Evolutionary conservation across 2,797 vertebrate species (phyloP), one percentile per base, ranked within the genome.

Genomic region (Coranthus polyacanthus): DNA sequence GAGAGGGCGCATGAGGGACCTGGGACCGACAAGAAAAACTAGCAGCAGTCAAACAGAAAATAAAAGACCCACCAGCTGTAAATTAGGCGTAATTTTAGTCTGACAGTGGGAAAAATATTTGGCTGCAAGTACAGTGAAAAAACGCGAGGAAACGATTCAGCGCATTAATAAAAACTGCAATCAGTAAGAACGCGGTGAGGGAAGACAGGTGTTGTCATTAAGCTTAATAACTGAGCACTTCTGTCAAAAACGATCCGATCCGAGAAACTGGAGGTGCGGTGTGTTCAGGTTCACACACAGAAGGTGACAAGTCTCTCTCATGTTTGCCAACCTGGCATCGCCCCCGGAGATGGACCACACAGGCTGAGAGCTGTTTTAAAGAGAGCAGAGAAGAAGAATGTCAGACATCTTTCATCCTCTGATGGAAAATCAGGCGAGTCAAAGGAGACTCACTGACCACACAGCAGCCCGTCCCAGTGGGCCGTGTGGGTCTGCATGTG

Each of bases 331-430:
- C 51, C 66, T 80, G 72, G 80, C 71, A 53, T 83, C 51, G 61
- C 43, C 72, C 75, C 64, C 45, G 2, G 60, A 82, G 68, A 77
- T 42, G 18, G 90, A 91, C 88, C 90, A 92, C 90, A 92, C 88
- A 92, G 47, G 76, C 81, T 24, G 85, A 78, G 39, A 36, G 17
- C 20, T 52, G 60, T 56, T 73, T 54, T 64, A 38, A 58, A 76
- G 63, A 73, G 62, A 66, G 64, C 63, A 41, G 55, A 54, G 66
- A 82, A 74, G 83, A 88, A 75, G 81, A 90, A 85, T 78, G 84
- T 81, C 79, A 61, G 78, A 75, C 72, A 78, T 83, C 82, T 83
- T 82, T 86, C 78, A 87, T 81, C 80, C 38, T 10, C 57, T 51
- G 82, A 78, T 61, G 82, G 81, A 85, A 84, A 82, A 65, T 41